Evolutionary conservation across 2,797 vertebrate genomes (phyloP).

Genomic region (Halcyon chelicuti): DNA sequence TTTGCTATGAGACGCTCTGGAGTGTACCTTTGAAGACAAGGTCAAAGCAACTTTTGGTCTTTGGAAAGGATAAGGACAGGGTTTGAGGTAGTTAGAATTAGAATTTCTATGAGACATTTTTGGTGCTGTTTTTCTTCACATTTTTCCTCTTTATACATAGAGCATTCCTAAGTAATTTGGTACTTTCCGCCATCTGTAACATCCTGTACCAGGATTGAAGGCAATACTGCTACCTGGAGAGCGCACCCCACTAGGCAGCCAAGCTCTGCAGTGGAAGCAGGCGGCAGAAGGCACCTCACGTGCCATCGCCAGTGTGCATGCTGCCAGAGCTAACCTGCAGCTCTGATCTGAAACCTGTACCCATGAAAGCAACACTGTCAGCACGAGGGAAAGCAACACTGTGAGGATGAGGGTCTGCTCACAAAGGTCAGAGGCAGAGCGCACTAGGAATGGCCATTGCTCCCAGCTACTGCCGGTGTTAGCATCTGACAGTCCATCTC

Average conservation of each 20-base stretch:
- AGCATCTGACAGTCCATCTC: not conserved
- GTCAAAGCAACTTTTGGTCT: not conserved
- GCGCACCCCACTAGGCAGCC: not conserved
- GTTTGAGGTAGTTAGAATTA: not conserved
- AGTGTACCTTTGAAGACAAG: constrained; percentile 15
- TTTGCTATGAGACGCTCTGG: not conserved
- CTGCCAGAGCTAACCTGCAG: not conserved
- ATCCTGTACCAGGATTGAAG: not conserved
- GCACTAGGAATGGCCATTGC: not conserved
- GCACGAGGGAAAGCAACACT: not conserved
- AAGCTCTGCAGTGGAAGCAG: not conserved
- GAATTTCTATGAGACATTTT: constrained; percentile 1
- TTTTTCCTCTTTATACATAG: not conserved
- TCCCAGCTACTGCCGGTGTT: not conserved
- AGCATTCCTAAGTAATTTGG: not conserved
- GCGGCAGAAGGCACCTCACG: not conserved
- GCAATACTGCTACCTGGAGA: not conserved
- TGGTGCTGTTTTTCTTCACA: not conserved
- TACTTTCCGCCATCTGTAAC: not conserved
- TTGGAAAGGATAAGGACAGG: not conserved
- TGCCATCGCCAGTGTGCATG: not conserved
- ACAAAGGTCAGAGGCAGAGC: not conserved
- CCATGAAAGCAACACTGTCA: not conserved
- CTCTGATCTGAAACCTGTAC: not conserved
- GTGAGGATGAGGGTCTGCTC: not conserved